These are phyloP conservation scores for Copidosoma floridanum DNA, from an alignment of 1,140 invertebrate species.

Conservation along the genomic window DNA sequence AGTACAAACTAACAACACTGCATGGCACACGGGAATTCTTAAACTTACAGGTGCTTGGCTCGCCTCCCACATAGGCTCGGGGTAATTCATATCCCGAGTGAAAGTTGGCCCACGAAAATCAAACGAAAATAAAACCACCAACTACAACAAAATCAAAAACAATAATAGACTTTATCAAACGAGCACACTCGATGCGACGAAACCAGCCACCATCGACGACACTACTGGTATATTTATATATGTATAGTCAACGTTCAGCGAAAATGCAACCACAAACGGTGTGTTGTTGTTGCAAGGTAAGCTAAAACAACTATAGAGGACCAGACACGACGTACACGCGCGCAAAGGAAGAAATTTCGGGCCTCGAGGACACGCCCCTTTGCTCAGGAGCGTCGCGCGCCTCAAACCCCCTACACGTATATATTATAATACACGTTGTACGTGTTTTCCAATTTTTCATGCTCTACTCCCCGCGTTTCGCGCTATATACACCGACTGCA, in stretches of 20 bases:
- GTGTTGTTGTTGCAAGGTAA: too few species aligned
- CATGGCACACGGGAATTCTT: background rate
- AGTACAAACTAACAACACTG: too few species aligned
- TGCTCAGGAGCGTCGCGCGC: background rate
- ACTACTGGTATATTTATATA: too few species aligned
- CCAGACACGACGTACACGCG: background rate
- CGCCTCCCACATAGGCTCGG: constrained; percentile 54
- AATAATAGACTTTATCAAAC: too few species aligned
- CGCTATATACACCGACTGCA: too few species aligned
- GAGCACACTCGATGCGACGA: too few species aligned
- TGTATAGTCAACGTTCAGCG: too few species aligned
- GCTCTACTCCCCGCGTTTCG: background rate
- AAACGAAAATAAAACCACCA: too few species aligned
- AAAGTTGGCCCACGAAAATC: background rate
- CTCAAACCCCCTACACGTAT: background rate
- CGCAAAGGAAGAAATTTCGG: background rate
- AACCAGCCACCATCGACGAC: too few species aligned
- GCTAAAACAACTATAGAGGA: background rate
- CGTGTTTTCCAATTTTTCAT: background rate
- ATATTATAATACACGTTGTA: background rate
- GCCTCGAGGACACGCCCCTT: constrained; percentile 23
- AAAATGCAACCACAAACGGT: too few species aligned
- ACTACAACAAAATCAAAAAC: too few species aligned
- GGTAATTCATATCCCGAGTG: constrained; percentile 52
- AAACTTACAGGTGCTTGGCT: constrained; percentile 53